phyloP scores from a whole-genome alignment of 2,797 vertebrate genomes.

The Leucoraja ocellata region DNA sequence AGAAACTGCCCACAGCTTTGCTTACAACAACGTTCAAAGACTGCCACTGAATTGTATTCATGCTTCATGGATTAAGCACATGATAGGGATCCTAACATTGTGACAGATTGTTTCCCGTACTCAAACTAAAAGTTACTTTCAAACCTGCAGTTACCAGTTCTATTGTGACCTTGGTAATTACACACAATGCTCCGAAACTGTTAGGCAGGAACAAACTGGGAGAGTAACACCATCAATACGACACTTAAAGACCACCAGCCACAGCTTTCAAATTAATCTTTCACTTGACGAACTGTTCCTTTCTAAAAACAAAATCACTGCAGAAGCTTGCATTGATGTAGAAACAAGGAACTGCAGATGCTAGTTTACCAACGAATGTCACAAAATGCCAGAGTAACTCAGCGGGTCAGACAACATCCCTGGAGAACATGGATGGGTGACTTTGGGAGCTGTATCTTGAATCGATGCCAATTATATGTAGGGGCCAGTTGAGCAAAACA shows the following conservation, averaged over 20 bases:
- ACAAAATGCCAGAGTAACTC: too few species aligned
- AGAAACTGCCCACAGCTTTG: background rate
- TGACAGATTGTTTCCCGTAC: background rate
- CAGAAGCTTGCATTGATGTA: background rate
- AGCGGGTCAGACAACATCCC: too few species aligned
- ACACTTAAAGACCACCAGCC: background rate
- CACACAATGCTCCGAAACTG: background rate
- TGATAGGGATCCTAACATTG: background rate
- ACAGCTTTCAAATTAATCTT: background rate
- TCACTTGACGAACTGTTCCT: background rate
- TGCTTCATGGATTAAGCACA: background rate
- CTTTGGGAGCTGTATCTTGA: too few species aligned
- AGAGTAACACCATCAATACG: background rate
- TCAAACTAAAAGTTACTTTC: constrained; percentile 8
- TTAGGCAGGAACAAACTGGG: background rate
- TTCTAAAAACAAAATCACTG: background rate
- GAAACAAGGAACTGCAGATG: too few species aligned
- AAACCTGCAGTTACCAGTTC: background rate
- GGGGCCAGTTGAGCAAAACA: too few species aligned
- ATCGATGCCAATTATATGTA: too few species aligned
- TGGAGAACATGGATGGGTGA: too few species aligned
- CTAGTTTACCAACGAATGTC: too few species aligned
- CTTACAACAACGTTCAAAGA: background rate
- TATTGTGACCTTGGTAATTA: background rate
- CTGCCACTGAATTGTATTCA: background rate